Evolutionary conservation across 1,140 invertebrate species (phyloP), one percentile per base, ranked within the genome.

Genomic region (Tetramorium simillimum): DNA sequence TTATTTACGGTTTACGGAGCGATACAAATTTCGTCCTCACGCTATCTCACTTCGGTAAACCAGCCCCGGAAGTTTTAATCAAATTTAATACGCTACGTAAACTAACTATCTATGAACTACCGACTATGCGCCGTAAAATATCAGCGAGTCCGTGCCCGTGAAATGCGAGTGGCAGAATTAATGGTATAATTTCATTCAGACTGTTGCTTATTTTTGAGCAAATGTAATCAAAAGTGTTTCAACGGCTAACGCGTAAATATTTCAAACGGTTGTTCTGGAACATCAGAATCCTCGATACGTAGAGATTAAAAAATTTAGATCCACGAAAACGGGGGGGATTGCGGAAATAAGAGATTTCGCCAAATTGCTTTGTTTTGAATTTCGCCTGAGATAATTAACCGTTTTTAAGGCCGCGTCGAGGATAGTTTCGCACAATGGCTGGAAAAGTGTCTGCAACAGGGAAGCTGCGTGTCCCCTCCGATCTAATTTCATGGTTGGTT

Each of bases 401-500:
- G 24, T 40, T 21, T 73, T 60, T 75, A 60, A 58, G 24, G n/a
- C 40, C 28, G 28, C n/a, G 28, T 84, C 53, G 58, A n/a, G 69
- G 69, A 60, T 58, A 84, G 56, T 84, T 75, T 73, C 40, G 56
- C 53, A 73, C 69, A 73, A 75, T 75, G 56, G 78, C 78, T 43
- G 37, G 69, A 75, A 84, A 70, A 73, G 67, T 82, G 40, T 72
- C 53, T 60, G 69, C 69, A 62, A 72, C 80, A 60, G 69, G 53
- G 69, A 73, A 21, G 69, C 53, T 84, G 80, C 53, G 28, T 62
- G 43, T 46, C 24, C 28, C 69, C 69, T 40, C 69, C 16, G 40
- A 84, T 84, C 80, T 75, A 84, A 84, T 84, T 84, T 84, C 43
- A 84, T 73, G 69, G 80, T 84, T 73, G 69, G 80, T 84, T 84